Conservation (phyloP, 2,888 invertebrate genomes). For the Muscina levida region DNA sequence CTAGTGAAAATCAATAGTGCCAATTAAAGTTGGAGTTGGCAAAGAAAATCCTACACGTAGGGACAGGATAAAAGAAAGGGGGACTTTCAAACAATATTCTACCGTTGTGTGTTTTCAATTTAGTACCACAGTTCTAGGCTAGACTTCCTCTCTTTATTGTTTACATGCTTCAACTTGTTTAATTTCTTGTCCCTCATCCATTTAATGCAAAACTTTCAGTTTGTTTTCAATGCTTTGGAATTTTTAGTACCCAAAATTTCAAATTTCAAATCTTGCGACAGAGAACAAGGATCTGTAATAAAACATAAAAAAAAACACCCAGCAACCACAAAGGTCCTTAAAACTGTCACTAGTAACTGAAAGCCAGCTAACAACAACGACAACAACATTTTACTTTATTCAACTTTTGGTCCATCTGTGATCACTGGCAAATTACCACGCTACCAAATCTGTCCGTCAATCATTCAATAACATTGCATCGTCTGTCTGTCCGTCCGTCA, state of each 20-base stretch:
- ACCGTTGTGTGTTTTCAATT: too few relatives aligned
- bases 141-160: too few relatives aligned
- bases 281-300: not conserved
- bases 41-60: too few relatives aligned
- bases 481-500: not conserved
- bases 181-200: too few relatives aligned
- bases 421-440: not conserved
- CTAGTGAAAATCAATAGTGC: too few relatives aligned
- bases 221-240: not conserved
- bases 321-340: constrained; percentile 17
- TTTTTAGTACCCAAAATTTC: not conserved
- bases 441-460: not conserved
- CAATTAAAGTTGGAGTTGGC: too few relatives aligned
- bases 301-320: not conserved
- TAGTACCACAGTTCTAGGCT: too few relatives aligned
- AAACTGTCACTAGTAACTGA: not conserved
- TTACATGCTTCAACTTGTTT: too few relatives aligned
- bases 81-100: too few relatives aligned
- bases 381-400: constrained; percentile 1
- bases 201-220: not conserved
- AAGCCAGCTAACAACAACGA: not conserved
- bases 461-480: not conserved
- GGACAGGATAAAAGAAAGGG: too few relatives aligned
- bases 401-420: not conserved
- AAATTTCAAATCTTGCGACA: not conserved